A percentile compares a stretch with the other conserved stretches of the same genome.
phyloP scores from a whole-genome alignment of 2,113 vertebrate species.

The Apodemus speciosus region DNA sequence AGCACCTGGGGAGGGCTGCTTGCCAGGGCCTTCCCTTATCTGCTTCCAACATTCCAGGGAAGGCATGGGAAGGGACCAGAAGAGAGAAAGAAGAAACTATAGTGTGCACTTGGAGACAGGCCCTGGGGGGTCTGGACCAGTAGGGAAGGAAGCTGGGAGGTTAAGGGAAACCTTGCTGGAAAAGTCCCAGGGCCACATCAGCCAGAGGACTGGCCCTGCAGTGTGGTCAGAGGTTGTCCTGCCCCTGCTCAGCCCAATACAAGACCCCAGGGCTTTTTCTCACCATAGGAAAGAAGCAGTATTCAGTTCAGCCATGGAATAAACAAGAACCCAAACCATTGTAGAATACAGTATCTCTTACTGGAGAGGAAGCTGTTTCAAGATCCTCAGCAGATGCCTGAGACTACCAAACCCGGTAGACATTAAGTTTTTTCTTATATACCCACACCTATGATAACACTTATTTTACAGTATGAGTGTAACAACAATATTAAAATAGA shows the following conservation, averaged over 20 bases:
- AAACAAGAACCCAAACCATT: not conserved
- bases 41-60: not conserved
- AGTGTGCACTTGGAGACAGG: rapidly evolving
- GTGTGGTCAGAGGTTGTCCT: not conserved
- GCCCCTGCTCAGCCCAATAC: not conserved
- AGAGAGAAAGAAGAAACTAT: not conserved
- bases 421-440: not conserved
- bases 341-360: not conserved
- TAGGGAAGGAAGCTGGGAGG: not conserved
- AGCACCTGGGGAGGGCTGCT: constrained; percentile 1
- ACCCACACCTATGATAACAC: not conserved
- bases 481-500: not conserved
- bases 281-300: not conserved
- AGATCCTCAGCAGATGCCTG: not conserved
- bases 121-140: not conserved
- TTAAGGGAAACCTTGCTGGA: not conserved
- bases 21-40: not conserved
- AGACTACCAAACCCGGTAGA: not conserved
- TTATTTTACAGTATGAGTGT: not conserved
- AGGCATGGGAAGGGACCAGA: not conserved
- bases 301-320: not conserved
- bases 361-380: not conserved
- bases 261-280: not conserved
- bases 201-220: not conserved
- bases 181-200: not conserved